Base-by-base conservation (phyloP, 2,797 vertebrate genomes). In the Brachymystax lenok region DNA sequence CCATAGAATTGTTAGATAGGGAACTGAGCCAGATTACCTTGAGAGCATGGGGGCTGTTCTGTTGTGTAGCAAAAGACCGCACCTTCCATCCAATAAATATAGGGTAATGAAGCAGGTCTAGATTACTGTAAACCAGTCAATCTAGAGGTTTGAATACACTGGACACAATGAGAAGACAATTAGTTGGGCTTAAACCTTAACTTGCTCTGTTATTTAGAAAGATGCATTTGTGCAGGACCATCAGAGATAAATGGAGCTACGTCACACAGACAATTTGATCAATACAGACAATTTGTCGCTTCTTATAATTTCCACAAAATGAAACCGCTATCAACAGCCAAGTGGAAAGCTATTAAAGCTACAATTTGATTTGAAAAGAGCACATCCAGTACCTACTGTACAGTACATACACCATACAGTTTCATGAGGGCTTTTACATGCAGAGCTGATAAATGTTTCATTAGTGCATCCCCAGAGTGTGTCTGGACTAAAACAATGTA, bases 381-480 rank as follows among this genome's bases (percentile, higher is more conserved):
- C 40, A 46, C 40, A 46, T 46, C 40, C 40, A 12, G 6, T 40
- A 46, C 10, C 40, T 46, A 46, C 40, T 46, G 54, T 56, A 56
- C 5, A 35, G 16, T 56, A 56, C 52, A n/a, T 56, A 56, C 40
- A 13, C 10, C 12, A 24, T 66, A 67, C 0, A n/a, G 12, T 1
- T n/a, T 63, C 17, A 67, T 21, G 10, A 17, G 40, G 7, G 19
- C 33, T 19, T 64, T 40, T 10, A 21, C 46, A 70, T 63, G 40
- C 54, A 52, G 27, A 46, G 69, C 67, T 63, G 35, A 35, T 71
- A 10, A 35, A 54, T 17, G 46, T 71, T 69, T 63, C 61, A 74
- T 77, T 6, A 5, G 27, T 56, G 10, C 67, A 68, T 69, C 30
- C 69, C 54, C 14, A 19, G 50, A 13, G 40, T 40, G 30, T 30